Percentiles rank a stretch among this genome's conserved stretches.
These are phyloP conservation scores for Cheilosia scutellata DNA, from an alignment of 2,888 invertebrate species.

Conservation along the genomic window DNA sequence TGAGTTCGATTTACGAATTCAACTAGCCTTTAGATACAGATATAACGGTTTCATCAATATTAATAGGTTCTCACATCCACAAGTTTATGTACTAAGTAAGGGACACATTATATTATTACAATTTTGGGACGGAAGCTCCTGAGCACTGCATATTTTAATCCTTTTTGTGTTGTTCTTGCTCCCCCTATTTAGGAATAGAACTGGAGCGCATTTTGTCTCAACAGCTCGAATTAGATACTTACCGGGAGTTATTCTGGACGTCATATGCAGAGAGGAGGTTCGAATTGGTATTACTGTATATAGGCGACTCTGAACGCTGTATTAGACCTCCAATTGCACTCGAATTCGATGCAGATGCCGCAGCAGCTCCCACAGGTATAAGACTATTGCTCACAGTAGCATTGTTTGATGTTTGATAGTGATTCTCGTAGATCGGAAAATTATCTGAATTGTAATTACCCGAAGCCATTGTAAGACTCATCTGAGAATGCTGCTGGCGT, in stretches of 20 bases:
- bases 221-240: not conserved
- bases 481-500: constrained; percentile 76
- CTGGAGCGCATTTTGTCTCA: too few species aligned
- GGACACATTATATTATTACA: too few species aligned
- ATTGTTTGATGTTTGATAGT: constrained; percentile 80
- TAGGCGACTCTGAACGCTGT: constrained; percentile 85
- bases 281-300: constrained; percentile 86
- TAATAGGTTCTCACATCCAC: too few species aligned
- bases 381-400: constrained; percentile 74
- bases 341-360: constrained; percentile 44
- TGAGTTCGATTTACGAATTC: too few species aligned
- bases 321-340: constrained; percentile 56
- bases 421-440: constrained; percentile 86
- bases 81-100: too few species aligned
- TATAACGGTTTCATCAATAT: too few species aligned
- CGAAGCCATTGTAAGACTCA: constrained; percentile 77
- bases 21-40: too few species aligned
- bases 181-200: too few species aligned
- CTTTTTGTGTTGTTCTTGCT: too few species aligned
- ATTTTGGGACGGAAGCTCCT: too few species aligned
- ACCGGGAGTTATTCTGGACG: constrained; percentile 75
- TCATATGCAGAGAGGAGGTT: constrained; percentile 69
- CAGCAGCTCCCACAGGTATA: constrained; percentile 32
- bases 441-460: constrained; percentile 81
- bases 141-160: too few species aligned